Conservation (phyloP, 1,140 invertebrate genomes). For the Platyscapa corneri region DNA sequence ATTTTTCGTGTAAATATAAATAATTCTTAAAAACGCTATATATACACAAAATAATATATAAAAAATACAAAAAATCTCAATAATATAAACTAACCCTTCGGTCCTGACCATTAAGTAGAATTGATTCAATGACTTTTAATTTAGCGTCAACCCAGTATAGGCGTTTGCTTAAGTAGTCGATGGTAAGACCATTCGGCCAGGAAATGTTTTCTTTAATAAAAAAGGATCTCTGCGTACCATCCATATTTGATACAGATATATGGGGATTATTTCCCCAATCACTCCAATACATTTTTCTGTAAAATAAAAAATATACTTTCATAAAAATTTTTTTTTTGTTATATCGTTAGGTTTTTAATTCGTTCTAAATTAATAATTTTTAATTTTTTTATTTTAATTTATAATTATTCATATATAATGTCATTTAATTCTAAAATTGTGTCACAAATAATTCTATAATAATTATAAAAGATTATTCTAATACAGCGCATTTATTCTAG, state of each 20-base stretch:
- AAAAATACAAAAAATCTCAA: neutral
- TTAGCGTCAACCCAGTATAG: conserved; percentile 88
- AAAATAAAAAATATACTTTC: neutral
- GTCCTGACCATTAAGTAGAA: conserved; percentile 83
- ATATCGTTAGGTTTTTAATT: too few relatives aligned
- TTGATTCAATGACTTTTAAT: conserved; percentile 82
- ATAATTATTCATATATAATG: too few relatives aligned
- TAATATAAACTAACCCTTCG: conserved; percentile 71
- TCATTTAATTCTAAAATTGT: too few relatives aligned
- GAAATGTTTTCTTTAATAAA: conserved; percentile 77
- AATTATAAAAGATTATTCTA: too few relatives aligned
- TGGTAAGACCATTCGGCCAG: conserved; percentile 92
- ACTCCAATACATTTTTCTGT: conserved; percentile 87
- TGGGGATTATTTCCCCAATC: conserved; percentile 85
- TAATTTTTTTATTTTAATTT: too few relatives aligned
- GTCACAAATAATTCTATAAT: too few relatives aligned
- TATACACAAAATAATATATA: neutral
- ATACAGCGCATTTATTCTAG: too few relatives aligned
- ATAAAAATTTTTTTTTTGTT: too few relatives aligned
- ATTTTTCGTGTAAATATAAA: too few relatives aligned
- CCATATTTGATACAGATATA: conserved; percentile 89
- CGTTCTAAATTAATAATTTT: too few relatives aligned
- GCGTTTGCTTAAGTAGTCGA: conserved; percentile 88
- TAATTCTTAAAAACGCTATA: too few relatives aligned
- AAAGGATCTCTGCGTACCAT: conserved; percentile 80